Conservation (phyloP, 92 coral and sea anemone genomes). For the Palythoa caribaeorum region DNA sequence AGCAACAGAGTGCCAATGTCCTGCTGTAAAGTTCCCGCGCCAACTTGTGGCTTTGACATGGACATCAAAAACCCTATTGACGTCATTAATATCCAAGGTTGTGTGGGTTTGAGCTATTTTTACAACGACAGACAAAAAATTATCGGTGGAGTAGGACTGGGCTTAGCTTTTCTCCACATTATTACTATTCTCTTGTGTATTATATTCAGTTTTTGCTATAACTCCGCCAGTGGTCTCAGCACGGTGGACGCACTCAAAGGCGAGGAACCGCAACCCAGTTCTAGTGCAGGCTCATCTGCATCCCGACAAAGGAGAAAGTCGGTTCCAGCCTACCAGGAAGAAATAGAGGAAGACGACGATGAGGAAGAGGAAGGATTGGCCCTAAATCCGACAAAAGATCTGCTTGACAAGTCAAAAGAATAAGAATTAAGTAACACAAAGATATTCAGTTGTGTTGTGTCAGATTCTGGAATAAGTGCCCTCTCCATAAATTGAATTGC, state of each 20-base stretch:
- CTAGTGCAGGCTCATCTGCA: slow-evolving; percentile 53
- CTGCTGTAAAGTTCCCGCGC: slow-evolving; percentile 90
- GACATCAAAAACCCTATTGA: slow-evolving; percentile 97
- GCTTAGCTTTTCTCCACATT: slow-evolving; percentile 81
- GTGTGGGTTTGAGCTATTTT: slow-evolving; percentile 88
- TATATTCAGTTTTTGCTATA: slow-evolving; percentile 83
- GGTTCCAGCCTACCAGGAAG: slow-evolving; percentile 75
- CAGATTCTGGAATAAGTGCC: too few species aligned
- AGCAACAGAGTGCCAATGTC: slow-evolving; percentile 89
- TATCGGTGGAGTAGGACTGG: slow-evolving; percentile 97
- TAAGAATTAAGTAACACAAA: background rate
- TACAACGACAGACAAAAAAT: slow-evolving; percentile 74
- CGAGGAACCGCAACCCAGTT: slow-evolving; percentile 74
- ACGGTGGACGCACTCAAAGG: slow-evolving; percentile 91
- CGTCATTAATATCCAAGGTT: slow-evolving; percentile 93
- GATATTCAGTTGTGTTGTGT: too few species aligned
- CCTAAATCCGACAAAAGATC: slow-evolving; percentile 72
- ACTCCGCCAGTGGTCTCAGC: slow-evolving; percentile 92
- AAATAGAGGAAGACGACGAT: slow-evolving; percentile 64
- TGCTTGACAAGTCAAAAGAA: slow-evolving; percentile 79
- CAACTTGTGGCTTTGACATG: slow-evolving; percentile 94
- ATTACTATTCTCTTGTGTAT: slow-evolving; percentile 74
- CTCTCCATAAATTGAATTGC: too few species aligned
- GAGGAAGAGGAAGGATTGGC: slow-evolving; percentile 85
- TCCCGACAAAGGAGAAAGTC: slow-evolving; percentile 58